A percentile compares a stretch with the other conserved stretches of the same genome.
Evolutionary conservation across 2,113 vertebrate species (phyloP).

Genomic region (Mirza zaza): DNA sequence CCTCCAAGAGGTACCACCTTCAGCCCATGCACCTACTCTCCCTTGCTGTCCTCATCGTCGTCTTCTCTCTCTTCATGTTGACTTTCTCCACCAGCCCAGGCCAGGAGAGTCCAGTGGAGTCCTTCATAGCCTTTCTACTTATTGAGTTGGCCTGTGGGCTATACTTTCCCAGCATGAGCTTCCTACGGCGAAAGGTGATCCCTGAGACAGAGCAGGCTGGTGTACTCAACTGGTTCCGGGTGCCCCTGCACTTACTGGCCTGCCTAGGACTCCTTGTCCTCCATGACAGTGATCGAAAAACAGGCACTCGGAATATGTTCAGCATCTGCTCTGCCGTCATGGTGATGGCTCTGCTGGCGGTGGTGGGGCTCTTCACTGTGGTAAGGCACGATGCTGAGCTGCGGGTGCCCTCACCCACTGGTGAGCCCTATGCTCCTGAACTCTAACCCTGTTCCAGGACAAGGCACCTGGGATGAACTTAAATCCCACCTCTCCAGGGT

Average conservation of each 20-base stretch:
- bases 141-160: conserved; percentile 93
- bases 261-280: conserved; percentile 92
- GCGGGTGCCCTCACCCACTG: conserved; percentile 77
- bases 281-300: conserved; percentile 90
- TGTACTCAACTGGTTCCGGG: conserved; percentile 93
- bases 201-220: conserved; percentile 89
- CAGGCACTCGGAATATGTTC: conserved; percentile 94
- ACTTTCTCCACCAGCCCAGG: conserved; percentile 92
- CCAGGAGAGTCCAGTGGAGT: conserved; percentile 90
- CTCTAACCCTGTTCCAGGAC: conserved; percentile 57
- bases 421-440: conserved; percentile 77
- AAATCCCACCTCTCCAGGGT: not conserved
- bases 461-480: conserved; percentile 19
- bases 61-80: conserved; percentile 95
- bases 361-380: conserved; percentile 91
- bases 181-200: conserved; percentile 92
- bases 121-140: conserved; percentile 93
- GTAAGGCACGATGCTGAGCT: conserved; percentile 90
- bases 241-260: conserved; percentile 93
- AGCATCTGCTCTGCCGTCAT: conserved; percentile 90
- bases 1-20: conserved; percentile 89
- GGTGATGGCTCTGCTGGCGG: conserved; percentile 91
- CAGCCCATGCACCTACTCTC: conserved; percentile 93
- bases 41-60: conserved; percentile 91
- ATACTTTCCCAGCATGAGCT: conserved; percentile 95